Base-by-base conservation (phyloP, 2,888 invertebrate species). In the Pomacea canaliculata region DNA sequence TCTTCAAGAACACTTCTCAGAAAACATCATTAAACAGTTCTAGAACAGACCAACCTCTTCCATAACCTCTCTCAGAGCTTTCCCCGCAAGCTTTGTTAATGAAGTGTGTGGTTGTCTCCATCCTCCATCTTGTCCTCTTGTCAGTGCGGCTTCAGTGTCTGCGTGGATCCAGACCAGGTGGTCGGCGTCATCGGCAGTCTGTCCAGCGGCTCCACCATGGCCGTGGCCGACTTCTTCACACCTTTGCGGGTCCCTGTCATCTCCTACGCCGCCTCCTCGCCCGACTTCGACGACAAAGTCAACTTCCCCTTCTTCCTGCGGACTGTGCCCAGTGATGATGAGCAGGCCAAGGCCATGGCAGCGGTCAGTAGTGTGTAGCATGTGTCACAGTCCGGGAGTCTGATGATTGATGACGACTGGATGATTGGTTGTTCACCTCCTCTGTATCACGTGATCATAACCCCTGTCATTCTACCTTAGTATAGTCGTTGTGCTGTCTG, bases 111-210 rank as follows among this genome's bases (percentile, higher is more conserved):
- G 37, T 37, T 37, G 37, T 37, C 37, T 10, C 51, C 51, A 4
- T 16, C 8, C 12, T 56, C 51, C 51, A 51, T 13, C 63, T 59
- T 59, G 18, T 23, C 37, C 7, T 67, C 18, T 7, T 23, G 46
- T 3, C 74, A 74, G 74, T 68, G 79, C 79, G n/a, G 78, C 78
- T 65, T 79, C 79, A 3, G 79, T 13, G 73, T 83, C 56, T 77
- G 83, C 16, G 69, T 87, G 1, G 80, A 85, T 2, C 82, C 83
- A 18, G 78, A 78, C n/a, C 83, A 84, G 70, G 80, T 86, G 48
- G 82, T 83, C 4, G 93, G 93, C 1, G 92, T 93, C 18, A 90
- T 93, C 56, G 93, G 93, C 0, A 92, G 92, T 0, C 92, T 92
- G 76, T 92, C 86, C 19, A 88, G 88, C 78, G 86, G 84, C 5